Conservation (phyloP, 2,113 vertebrate genomes). For the Bungarus multicinctus region DNA sequence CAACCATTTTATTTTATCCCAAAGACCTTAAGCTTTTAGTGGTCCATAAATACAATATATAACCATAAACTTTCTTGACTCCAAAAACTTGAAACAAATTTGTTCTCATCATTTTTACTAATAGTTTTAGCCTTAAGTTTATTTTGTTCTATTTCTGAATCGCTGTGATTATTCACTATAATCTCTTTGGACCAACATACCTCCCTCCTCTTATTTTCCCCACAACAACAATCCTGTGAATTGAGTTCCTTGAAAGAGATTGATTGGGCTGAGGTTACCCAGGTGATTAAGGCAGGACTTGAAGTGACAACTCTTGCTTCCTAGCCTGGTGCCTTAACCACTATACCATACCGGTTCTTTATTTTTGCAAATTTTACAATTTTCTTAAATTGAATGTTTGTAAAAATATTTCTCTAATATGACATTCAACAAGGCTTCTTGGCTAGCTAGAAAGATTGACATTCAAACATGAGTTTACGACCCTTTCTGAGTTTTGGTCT, state of each 20-base stretch:
- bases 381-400: background rate
- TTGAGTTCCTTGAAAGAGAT: no score
- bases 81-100: slow-evolving; percentile 44
- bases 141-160: background rate
- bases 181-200: background rate
- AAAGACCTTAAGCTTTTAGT: slow-evolving; percentile 50
- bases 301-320: no score
- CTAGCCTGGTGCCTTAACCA: no score
- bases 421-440: no score
- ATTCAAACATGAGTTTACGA: no score
- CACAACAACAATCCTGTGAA: no score
- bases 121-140: background rate
- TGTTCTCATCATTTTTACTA: background rate
- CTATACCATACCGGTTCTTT: background rate
- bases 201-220: no score
- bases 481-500: no score
- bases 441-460: no score
- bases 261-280: no score
- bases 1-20: slow-evolving; percentile 52
- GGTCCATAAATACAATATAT: slow-evolving; percentile 60
- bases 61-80: slow-evolving; percentile 51
- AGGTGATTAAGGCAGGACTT: no score
- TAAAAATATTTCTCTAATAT: background rate
- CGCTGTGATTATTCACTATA: background rate
- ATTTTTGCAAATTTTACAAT: background rate